phyloP scores from a whole-genome alignment of 2,113 vertebrate genomes.

The Cromileptes altivelis region DNA sequence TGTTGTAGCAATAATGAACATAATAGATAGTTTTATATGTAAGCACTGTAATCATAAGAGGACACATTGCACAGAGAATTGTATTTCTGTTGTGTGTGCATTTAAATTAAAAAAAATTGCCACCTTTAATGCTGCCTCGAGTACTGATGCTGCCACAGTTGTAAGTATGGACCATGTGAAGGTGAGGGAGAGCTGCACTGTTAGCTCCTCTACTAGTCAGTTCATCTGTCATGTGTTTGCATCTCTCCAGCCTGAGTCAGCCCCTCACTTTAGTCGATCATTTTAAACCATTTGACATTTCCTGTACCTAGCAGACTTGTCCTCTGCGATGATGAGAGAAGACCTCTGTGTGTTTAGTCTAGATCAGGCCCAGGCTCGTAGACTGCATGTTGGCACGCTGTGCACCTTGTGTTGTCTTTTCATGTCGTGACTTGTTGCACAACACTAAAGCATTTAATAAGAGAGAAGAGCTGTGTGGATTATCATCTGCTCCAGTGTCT shows the following conservation, averaged over 20 bases:
- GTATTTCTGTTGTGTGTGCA: slow-evolving; percentile 16
- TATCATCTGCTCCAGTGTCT: slow-evolving; percentile 11
- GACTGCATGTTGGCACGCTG: slow-evolving; percentile 61
- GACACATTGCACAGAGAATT: not conserved
- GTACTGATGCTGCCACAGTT: slow-evolving; percentile 28
- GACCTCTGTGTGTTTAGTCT: not conserved
- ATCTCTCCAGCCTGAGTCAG: slow-evolving; percentile 33
- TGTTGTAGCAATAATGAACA: not conserved
- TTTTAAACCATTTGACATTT: slow-evolving; percentile 5
- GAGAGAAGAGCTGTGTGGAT: slow-evolving; percentile 49
- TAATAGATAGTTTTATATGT: not conserved
- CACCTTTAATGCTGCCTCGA: slow-evolving; percentile 70
- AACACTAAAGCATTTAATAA: not conserved
- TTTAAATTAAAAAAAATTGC: slow-evolving; percentile 45
- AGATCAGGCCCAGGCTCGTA: slow-evolving; percentile 7
- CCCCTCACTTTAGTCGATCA: not conserved
- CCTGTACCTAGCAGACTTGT: not conserved
- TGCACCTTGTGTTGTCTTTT: slow-evolving; percentile 39
- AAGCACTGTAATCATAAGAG: not conserved
- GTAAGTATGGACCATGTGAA: slow-evolving; percentile 65
- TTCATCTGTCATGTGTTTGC: slow-evolving; percentile 53
- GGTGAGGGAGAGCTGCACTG: slow-evolving; percentile 63
- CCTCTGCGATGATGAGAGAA: not conserved
- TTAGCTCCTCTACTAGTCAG: not conserved
- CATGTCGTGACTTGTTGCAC: slow-evolving; percentile 28